These are phyloP conservation scores for Leptatherina wallacei DNA, from an alignment of 2,797 vertebrate genomes.

Conservation along the genomic window DNA sequence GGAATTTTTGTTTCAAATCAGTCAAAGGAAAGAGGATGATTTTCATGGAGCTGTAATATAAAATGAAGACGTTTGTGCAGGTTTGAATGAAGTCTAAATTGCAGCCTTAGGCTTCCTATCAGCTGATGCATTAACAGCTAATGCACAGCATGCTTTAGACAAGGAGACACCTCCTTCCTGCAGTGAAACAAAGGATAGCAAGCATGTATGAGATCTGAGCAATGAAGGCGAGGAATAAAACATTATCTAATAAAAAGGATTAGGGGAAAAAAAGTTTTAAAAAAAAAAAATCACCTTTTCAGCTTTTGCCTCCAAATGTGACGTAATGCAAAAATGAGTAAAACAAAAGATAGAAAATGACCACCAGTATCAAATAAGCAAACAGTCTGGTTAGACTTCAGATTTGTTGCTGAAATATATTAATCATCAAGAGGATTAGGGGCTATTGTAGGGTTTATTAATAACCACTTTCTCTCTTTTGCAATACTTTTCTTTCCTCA, in stretches of 20 bases:
- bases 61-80: background rate
- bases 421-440: background rate
- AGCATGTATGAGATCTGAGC: constrained; percentile 18
- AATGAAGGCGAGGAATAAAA: constrained; percentile 32
- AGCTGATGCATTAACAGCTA: constrained; percentile 36
- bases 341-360: constrained; percentile 65
- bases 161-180: constrained; percentile 26
- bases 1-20: constrained; percentile 6
- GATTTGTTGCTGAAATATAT: background rate
- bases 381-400: background rate
- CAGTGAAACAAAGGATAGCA: constrained; percentile 13
- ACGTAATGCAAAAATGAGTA: constrained; percentile 71
- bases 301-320: constrained; percentile 79
- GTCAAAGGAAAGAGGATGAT: constrained; percentile 11
- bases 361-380: constrained; percentile 51
- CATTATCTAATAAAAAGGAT: constrained; percentile 57
- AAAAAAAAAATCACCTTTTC: constrained; percentile 83
- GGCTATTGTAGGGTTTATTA: background rate
- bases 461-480: background rate
- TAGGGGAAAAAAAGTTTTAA: constrained; percentile 19
- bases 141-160: constrained; percentile 54
- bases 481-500: background rate
- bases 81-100: constrained; percentile 22
- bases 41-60: constrained; percentile 44
- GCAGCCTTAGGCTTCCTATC: constrained; percentile 10